Conservation (phyloP, 2,888 invertebrate species). For the Apodemia mormo region DNA sequence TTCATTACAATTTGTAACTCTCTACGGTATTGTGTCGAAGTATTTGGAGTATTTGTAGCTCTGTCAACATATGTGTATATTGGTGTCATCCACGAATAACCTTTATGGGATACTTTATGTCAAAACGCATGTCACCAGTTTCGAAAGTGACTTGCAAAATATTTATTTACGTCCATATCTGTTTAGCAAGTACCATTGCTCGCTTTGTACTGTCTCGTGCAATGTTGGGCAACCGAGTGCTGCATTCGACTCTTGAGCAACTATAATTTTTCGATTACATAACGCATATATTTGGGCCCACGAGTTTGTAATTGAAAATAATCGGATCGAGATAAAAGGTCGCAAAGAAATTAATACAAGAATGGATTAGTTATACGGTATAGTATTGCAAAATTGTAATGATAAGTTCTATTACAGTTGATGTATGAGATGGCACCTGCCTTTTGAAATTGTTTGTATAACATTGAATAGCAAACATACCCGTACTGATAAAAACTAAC, state of each 20-base stretch:
- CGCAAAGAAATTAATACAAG: neutral
- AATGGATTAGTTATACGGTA: neutral
- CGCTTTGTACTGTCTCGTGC: conserved; percentile 35
- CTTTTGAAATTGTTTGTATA: no score
- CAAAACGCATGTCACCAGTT: conserved; percentile 29
- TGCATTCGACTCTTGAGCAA: conserved; percentile 45
- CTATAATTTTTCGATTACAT: conserved; percentile 48
- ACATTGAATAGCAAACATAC: no score
- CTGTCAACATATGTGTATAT: neutral
- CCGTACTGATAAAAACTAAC: no score
- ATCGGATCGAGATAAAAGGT: conserved; percentile 27
- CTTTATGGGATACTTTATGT: conserved; percentile 19
- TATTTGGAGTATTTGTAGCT: neutral
- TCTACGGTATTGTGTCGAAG: no score
- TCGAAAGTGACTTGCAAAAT: conserved; percentile 42
- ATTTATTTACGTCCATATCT: conserved; percentile 37
- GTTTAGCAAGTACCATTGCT: conserved; percentile 32
- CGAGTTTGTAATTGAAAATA: conserved; percentile 23
- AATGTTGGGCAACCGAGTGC: conserved; percentile 41
- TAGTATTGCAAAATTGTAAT: no score
- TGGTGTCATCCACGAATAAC: neutral
- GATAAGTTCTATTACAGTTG: no score
- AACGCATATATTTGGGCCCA: conserved; percentile 35
- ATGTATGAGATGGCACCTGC: no score
- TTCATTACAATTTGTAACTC: no score